Conservation (phyloP, 2,888 invertebrate species). For the Hofmannophila pseudospretella region DNA sequence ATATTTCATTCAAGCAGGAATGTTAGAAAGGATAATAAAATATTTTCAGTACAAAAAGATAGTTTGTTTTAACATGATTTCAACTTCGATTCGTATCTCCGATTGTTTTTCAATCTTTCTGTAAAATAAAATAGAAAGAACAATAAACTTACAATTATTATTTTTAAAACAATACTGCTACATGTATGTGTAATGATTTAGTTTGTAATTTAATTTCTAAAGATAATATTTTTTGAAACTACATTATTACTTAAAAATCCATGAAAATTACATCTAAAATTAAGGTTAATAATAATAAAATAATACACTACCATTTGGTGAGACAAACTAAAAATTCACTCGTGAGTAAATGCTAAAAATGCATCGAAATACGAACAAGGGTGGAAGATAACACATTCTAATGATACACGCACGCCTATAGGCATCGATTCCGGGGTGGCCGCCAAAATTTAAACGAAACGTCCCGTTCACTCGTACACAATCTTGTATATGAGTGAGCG, state of each 20-base stretch:
- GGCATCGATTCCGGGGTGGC: too few species aligned
- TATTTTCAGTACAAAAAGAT: background rate
- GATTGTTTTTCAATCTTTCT: conserved; percentile 11
- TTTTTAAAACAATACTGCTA: conserved; percentile 6
- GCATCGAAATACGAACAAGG: conserved; percentile 4
- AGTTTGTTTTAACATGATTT: conserved; percentile 6
- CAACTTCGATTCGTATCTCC: conserved; percentile 13
- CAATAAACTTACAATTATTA: conserved; percentile 14
- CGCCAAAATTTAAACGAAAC: too few species aligned
- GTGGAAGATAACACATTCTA: background rate
- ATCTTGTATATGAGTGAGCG: too few species aligned
- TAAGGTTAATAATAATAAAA: background rate
- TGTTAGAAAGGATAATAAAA: conserved; percentile 18
- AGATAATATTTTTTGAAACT: conserved; percentile 5
- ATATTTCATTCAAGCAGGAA: conserved; percentile 27
- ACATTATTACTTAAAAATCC: background rate
- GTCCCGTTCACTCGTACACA: too few species aligned
- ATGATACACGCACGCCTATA: too few species aligned
- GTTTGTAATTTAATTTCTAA: conserved; percentile 8
- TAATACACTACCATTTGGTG: conserved; percentile 24
- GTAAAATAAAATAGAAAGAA: conserved; percentile 15
- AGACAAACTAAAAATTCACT: conserved; percentile 18
- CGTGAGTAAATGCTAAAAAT: conserved; percentile 8
- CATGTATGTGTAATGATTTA: background rate
- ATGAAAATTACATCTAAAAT: background rate